Evolutionary conservation across 2,797 vertebrate genomes (phyloP).

Genomic region (Cuniculus paca): DNA sequence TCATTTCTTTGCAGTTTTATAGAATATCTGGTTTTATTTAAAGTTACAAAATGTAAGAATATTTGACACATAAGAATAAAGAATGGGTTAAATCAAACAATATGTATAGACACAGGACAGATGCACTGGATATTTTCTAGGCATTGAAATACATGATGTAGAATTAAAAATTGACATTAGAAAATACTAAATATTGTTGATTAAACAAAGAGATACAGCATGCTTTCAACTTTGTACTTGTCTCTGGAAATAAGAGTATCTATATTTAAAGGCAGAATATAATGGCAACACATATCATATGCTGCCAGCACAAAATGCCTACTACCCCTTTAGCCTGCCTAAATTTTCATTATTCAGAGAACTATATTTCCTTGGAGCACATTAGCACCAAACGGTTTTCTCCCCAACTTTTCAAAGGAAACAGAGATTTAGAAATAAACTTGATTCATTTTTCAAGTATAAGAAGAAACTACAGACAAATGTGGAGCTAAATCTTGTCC

Average conservation of each 20-base stretch:
- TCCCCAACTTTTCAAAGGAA: not conserved
- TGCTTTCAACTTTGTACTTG: not conserved
- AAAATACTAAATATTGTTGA: conserved; percentile 16
- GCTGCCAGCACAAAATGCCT: not conserved
- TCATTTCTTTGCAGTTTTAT: not conserved
- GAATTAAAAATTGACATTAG: not conserved
- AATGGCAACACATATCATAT: rapidly evolving
- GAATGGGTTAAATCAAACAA: not conserved
- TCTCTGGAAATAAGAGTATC: not conserved
- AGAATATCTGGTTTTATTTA: not conserved
- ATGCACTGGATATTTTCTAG: not conserved
- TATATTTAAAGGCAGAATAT: not conserved
- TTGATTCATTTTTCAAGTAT: not conserved
- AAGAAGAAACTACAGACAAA: not conserved
- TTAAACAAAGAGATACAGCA: not conserved
- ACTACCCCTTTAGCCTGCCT: not conserved
- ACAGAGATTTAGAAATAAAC: not conserved
- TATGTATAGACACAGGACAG: too few species aligned
- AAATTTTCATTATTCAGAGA: not conserved
- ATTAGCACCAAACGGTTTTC: not conserved
- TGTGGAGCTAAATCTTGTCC: not conserved
- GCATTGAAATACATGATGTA: not conserved
- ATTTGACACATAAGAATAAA: not conserved
- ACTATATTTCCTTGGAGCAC: not conserved
- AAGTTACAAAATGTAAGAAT: not conserved